Evolutionary conservation across 2,113 vertebrate species (phyloP).

Genomic region (Nannobrachium achirus): DNA sequence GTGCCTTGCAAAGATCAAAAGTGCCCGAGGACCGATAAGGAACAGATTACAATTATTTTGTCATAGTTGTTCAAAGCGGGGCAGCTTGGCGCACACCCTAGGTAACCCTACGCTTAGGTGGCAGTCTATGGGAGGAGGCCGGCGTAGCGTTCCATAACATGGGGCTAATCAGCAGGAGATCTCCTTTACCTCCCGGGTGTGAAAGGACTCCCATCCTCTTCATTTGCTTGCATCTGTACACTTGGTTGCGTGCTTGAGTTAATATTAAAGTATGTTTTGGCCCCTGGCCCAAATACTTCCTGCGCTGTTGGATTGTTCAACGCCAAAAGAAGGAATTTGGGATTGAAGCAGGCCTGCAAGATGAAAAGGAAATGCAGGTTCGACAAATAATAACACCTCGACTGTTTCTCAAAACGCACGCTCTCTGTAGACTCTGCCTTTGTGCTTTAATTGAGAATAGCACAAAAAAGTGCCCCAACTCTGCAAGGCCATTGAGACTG

Average conservation of each 20-base stretch:
- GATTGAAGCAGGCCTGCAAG: conserved; percentile 20
- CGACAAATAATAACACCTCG: conserved; percentile 36
- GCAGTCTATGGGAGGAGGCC: conserved; percentile 56
- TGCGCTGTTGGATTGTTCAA: conserved; percentile 62
- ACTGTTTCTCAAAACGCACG: neutral
- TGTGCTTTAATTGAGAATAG: conserved; percentile 27
- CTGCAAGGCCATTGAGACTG: conserved; percentile 10
- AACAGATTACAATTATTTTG: conserved; percentile 77
- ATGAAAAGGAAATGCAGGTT: conserved; percentile 66
- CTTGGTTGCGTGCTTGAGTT: conserved; percentile 79
- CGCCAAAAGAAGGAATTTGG: conserved; percentile 59
- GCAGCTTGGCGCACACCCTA: conserved; percentile 53
- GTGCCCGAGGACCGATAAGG: conserved; percentile 49
- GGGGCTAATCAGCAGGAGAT: conserved; percentile 65
- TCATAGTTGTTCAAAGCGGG: conserved; percentile 74
- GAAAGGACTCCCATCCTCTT: conserved; percentile 68
- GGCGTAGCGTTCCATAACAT: conserved; percentile 65
- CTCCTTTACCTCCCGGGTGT: conserved; percentile 77
- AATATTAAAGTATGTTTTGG: conserved; percentile 77
- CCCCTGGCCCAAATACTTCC: conserved; percentile 71
- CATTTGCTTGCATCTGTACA: conserved; percentile 76
- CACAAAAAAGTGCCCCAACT: conserved; percentile 9
- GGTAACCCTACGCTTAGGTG: conserved; percentile 67
- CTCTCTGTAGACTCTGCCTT: conserved; percentile 27
- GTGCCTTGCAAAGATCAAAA: conserved; percentile 77